Percentiles rank a stretch among this genome's conserved stretches.
phyloP scores from a whole-genome alignment of 2,797 vertebrate species.

The Thripadectes ignobilis region DNA sequence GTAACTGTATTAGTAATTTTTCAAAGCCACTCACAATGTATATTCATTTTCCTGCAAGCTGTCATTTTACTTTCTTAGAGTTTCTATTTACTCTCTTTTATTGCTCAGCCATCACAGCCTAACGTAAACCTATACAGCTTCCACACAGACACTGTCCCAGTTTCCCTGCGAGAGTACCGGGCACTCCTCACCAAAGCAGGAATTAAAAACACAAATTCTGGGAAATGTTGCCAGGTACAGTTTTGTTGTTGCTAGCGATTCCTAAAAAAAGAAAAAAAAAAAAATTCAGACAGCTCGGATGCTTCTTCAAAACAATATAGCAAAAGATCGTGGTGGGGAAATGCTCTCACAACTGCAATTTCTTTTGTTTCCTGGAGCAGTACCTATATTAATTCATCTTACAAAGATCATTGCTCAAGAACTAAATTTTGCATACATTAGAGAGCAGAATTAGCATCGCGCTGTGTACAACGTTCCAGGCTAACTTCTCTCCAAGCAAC shows the following conservation, averaged over 20 bases:
- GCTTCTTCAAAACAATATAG: conserved; percentile 59
- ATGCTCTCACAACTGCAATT: conserved; percentile 69
- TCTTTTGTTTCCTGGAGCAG: conserved; percentile 81
- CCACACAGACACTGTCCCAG: conserved; percentile 36
- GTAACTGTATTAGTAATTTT: conserved; percentile 63
- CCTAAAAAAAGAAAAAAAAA: background rate
- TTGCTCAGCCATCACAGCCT: background rate
- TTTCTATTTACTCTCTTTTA: conserved; percentile 15
- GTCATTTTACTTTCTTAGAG: conserved; percentile 50
- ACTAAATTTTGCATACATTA: conserved; percentile 95
- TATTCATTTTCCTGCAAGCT: conserved; percentile 40
- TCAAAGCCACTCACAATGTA: conserved; percentile 23
- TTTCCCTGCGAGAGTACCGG: conserved; percentile 20
- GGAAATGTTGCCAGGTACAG: conserved; percentile 28
- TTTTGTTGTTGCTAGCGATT: background rate
- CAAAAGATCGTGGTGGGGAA: conserved; percentile 56
- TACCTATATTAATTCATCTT: conserved; percentile 83
- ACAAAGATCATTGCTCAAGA: conserved; percentile 90
- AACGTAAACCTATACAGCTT: conserved; percentile 21
- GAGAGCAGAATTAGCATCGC: conserved; percentile 95
- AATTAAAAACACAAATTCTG: conserved; percentile 19
- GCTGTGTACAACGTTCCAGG: conserved; percentile 88
- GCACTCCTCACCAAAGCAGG: conserved; percentile 46
- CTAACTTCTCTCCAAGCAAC: conserved; percentile 98
- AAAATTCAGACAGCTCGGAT: conserved; percentile 37